Conservation (phyloP, 2,113 vertebrate species). For the Etheostoma spectabile region DNA sequence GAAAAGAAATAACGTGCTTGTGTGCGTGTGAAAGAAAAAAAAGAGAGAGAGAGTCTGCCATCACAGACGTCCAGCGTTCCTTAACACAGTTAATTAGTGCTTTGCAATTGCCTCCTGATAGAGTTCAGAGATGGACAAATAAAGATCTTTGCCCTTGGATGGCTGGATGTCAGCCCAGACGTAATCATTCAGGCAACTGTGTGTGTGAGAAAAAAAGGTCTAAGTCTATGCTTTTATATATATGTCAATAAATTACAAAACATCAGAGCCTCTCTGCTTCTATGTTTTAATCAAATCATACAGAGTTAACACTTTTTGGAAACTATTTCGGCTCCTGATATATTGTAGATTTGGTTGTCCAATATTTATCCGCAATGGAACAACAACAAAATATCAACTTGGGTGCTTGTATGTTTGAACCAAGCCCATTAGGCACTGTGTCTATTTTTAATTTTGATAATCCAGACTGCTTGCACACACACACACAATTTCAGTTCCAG, state of each 20-base stretch:
- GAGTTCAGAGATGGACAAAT: constrained; percentile 62
- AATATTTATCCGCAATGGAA: constrained; percentile 35
- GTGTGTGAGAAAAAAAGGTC: background rate
- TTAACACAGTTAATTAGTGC: constrained; percentile 59
- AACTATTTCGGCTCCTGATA: constrained; percentile 25
- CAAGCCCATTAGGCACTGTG: constrained; percentile 17
- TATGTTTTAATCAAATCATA: constrained; percentile 20
- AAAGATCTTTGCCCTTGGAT: constrained; percentile 50
- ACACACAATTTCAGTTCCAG: background rate
- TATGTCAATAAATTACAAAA: background rate
- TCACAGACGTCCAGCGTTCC: constrained; percentile 52
- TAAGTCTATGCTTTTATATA: background rate
- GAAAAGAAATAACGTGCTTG: constrained; percentile 17
- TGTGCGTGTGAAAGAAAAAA: constrained; percentile 17
- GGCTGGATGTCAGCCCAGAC: constrained; percentile 22
- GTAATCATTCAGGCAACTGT: constrained; percentile 17
- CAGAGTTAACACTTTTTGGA: constrained; percentile 20
- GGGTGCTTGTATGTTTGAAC: constrained; percentile 26
- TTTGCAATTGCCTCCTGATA: constrained; percentile 44
- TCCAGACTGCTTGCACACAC: background rate
- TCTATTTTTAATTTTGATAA: constrained; percentile 42
- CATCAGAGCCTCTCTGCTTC: constrained; percentile 1
- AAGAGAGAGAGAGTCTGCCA: constrained; percentile 38
- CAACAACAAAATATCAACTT: constrained; percentile 41
- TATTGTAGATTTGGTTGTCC: constrained; percentile 16